Percentiles rank a stretch among this genome's conserved stretches.
Evolutionary conservation across 1,140 invertebrate genomes (phyloP).

Genomic region (Bathynomus jamesi): DNA sequence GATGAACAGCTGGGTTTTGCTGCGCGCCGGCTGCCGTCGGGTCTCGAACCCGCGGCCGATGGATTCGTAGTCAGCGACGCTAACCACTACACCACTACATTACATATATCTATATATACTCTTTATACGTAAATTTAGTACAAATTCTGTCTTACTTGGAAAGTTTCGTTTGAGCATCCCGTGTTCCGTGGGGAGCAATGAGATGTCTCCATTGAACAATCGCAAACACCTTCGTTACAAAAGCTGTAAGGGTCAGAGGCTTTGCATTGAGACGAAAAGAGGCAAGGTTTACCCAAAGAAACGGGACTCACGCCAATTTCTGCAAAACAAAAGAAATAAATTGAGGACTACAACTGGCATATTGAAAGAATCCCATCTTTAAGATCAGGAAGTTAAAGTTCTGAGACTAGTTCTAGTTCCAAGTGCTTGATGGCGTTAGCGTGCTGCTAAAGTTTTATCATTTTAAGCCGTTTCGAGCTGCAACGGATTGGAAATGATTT

Average conservation of each 20-base stretch:
- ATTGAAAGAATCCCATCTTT: no score
- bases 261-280: constrained; percentile 66
- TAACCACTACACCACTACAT: not conserved
- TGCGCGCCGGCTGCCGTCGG: not conserved
- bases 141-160: constrained; percentile 57
- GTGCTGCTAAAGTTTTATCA: no score
- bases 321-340: constrained; percentile 19
- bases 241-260: constrained; percentile 64
- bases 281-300: constrained; percentile 65
- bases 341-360: no score
- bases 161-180: constrained; percentile 72
- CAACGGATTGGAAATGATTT: no score
- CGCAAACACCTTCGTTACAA: constrained; percentile 68
- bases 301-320: constrained; percentile 51
- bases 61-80: not conserved
- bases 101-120: not conserved
- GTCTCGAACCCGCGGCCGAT: not conserved
- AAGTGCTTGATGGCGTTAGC: no score
- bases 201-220: constrained; percentile 56
- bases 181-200: constrained; percentile 60
- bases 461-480: no score
- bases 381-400: no score
- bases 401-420: no score
- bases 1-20: no score
- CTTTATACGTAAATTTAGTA: no score